These are phyloP conservation scores for Labeo catla DNA, from an alignment of 2,113 vertebrate genomes.

Conservation along the genomic window DNA sequence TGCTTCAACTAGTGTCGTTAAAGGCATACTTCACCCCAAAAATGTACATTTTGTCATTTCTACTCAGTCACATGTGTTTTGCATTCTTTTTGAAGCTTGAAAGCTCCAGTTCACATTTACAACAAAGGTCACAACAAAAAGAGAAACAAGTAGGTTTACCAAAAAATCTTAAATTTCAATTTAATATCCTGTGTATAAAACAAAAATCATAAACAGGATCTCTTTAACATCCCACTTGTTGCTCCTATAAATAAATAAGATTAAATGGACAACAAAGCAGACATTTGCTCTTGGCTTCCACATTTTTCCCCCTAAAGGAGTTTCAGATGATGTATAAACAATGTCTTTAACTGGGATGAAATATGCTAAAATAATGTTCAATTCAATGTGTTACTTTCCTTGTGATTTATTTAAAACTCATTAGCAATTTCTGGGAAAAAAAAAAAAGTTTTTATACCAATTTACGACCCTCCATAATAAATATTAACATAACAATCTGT, in stretches of 20 bases:
- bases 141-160: too few relatives aligned
- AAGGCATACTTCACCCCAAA: neutral
- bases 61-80: neutral
- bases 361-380: neutral
- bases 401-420: too few relatives aligned
- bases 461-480: neutral
- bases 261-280: too few relatives aligned
- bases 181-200: neutral
- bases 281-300: too few relatives aligned
- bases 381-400: too few relatives aligned
- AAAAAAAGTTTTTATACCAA: too few relatives aligned
- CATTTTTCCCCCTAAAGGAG: neutral
- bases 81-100: neutral
- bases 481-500: neutral
- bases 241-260: neutral
- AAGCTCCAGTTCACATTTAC: neutral
- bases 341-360: neutral
- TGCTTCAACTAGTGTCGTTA: neutral
- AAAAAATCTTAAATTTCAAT: too few relatives aligned
- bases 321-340: neutral
- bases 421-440: too few relatives aligned
- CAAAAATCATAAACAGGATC: neutral
- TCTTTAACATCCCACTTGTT: neutral
- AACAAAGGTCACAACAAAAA: neutral
- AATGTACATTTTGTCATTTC: neutral